Conservation (phyloP, 2,797 vertebrate genomes). For the Thamnophis elegans region DNA sequence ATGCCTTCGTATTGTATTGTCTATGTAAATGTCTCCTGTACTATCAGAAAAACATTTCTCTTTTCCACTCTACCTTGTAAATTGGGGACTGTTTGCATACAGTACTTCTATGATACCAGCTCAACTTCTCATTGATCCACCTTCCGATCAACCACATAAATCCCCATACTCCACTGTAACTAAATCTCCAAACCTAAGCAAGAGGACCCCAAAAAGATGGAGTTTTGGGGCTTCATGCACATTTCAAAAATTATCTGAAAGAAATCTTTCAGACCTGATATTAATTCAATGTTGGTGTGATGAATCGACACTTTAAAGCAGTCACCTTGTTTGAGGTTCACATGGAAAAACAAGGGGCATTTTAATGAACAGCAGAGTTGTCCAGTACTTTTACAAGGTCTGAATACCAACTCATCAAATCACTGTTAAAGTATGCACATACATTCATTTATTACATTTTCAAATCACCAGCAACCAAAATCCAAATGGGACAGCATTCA, state of each 20-base stretch:
- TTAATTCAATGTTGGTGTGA: neutral
- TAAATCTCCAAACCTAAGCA: neutral
- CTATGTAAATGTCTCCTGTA: neutral
- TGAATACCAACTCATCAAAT: neutral
- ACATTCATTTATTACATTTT: neutral
- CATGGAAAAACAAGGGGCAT: neutral
- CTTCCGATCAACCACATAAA: neutral
- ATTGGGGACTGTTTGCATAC: neutral
- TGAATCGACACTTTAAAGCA: neutral
- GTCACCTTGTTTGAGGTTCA: neutral
- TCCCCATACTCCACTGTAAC: neutral
- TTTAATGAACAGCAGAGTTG: neutral
- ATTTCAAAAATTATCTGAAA: neutral
- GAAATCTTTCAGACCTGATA: neutral
- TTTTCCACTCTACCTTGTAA: neutral
- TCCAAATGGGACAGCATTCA: neutral
- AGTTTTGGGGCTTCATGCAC: neutral
- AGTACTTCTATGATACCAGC: neutral
- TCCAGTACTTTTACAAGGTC: neutral
- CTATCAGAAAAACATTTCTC: neutral
- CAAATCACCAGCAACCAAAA: neutral
- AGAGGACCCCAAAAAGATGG: neutral
- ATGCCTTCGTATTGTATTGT: neutral
- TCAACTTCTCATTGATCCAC: neutral
- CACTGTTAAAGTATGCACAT: neutral